Base-by-base conservation (phyloP, 2,888 invertebrate genomes). In the Muscina levida region DNA sequence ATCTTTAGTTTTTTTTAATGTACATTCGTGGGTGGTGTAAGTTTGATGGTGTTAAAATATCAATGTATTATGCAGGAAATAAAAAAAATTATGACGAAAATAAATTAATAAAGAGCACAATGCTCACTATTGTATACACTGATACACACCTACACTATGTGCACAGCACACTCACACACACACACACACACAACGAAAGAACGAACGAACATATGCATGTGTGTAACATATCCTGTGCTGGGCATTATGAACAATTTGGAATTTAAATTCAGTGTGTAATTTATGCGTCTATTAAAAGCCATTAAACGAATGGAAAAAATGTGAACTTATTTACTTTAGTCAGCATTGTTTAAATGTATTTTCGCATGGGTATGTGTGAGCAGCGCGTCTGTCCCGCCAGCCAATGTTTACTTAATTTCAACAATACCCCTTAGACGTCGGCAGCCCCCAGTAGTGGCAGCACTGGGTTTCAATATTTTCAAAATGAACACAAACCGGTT, bases 231-330 rank as follows among this genome's bases (percentile, higher is more conserved):
- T 22, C 65, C 26, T 70, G 42, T 51, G 51, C 57, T 59, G 66
- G 53, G 59, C 22, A 31, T 15, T 2, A 15, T 46, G 15, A 66
- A 74, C 57, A 8, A 73, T 51, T 72, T 79, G 65, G 39, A 70
- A 75, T 73, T 73, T 71, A 77, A 77, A 80, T 77, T 77, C 80
- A 71, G 66, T 66, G 57, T 57, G 76, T 73, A 80, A 80, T 77
- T 80, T 80, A 80, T 80, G 80, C 80, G 80, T 80, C 73, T 80
- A 77, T 77, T 80, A 73, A 80, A 80, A 70, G 39, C 77, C 73
- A 80, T 80, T 80, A 73, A 77, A 62, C 39, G 68, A 53, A 75
- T 66, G 62, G 48, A 65, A 19, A 68, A 70, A 79, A 59, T 59
- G 80, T 46, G 71, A 62, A 77, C 80, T 67, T 77, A 71, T 73